Percentiles rank a stretch among this genome's conserved stretches.
These are phyloP conservation scores for Agriopis leucophaearia DNA, from an alignment of 2,888 invertebrate genomes.

Conservation along the genomic window DNA sequence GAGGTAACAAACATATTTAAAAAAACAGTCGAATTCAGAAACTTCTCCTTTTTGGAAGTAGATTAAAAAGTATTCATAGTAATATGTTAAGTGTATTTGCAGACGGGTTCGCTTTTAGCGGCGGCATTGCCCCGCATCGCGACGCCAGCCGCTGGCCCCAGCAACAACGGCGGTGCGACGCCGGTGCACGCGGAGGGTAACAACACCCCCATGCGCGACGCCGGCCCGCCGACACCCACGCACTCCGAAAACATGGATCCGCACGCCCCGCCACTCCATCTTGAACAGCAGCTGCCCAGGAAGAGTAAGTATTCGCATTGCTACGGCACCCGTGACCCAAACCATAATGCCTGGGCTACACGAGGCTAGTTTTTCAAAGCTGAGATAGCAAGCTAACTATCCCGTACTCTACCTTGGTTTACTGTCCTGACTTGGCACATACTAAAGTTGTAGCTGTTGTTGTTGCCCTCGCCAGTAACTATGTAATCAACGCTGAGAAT, in stretches of 20 bases:
- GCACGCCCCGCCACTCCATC: slow-evolving; percentile 79
- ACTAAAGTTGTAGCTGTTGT: too few species aligned
- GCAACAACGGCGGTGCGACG: slow-evolving; percentile 74
- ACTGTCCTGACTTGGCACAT: too few species aligned
- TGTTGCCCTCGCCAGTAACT: too few species aligned
- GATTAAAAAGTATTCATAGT: too few species aligned
- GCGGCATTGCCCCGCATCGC: slow-evolving; percentile 89
- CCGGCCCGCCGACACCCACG: slow-evolving; percentile 82
- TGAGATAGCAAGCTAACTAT: too few species aligned
- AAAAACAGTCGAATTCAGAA: too few species aligned
- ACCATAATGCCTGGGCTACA: too few species aligned
- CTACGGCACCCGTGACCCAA: not conserved
- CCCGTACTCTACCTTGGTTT: too few species aligned
- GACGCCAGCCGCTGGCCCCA: slow-evolving; percentile 63
- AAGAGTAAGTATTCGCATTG: slow-evolving; percentile 62
- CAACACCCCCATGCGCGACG: slow-evolving; percentile 75
- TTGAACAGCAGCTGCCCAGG: slow-evolving; percentile 86
- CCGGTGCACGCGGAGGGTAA: slow-evolving; percentile 66
- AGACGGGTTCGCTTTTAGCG: slow-evolving; percentile 88
- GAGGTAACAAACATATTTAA: too few species aligned
- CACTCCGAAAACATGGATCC: slow-evolving; percentile 81
- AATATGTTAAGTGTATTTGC: slow-evolving; percentile 17
- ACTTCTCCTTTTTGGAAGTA: too few species aligned
- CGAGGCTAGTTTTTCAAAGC: too few species aligned
- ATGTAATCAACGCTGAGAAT: too few species aligned